phyloP scores from a whole-genome alignment of 2,797 vertebrate genomes.

The Steatocranus sp. region DNA sequence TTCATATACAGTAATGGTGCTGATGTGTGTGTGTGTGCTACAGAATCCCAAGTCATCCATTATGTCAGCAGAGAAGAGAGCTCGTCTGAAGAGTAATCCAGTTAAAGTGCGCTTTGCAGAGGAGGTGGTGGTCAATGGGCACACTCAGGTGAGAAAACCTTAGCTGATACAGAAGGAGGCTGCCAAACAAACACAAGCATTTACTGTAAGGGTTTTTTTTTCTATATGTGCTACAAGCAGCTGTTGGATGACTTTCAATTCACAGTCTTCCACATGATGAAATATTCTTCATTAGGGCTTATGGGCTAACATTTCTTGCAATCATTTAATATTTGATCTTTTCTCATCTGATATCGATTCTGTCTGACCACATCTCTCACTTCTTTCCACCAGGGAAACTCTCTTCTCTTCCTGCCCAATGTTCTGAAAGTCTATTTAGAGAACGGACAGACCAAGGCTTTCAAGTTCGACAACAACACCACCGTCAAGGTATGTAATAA shows the following conservation, averaged over 20 bases:
- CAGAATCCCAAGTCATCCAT: constrained; percentile 97
- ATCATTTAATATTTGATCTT: neutral
- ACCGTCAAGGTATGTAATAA: constrained; percentile 85
- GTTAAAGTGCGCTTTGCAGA: constrained; percentile 97
- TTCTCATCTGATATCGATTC: neutral
- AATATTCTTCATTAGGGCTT: neutral
- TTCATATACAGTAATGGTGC: neutral
- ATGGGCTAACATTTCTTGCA: neutral
- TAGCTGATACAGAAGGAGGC: neutral
- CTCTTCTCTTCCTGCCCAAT: constrained; percentile 95
- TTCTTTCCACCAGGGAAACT: constrained; percentile 83
- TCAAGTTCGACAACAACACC: constrained; percentile 92
- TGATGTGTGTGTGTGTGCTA: neutral
- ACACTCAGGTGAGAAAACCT: constrained; percentile 82
- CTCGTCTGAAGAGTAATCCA: constrained; percentile 91
- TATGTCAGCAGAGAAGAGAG: constrained; percentile 95
- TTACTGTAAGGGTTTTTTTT: neutral
- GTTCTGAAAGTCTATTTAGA: constrained; percentile 97
- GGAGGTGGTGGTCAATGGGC: constrained; percentile 93
- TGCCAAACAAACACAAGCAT: neutral
- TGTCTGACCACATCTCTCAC: neutral
- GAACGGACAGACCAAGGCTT: constrained; percentile 98
- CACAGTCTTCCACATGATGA: neutral
- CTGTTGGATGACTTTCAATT: neutral
- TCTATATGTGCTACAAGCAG: neutral